Conservation (phyloP, 2,888 invertebrate species). For the Lasioglossum morio region DNA sequence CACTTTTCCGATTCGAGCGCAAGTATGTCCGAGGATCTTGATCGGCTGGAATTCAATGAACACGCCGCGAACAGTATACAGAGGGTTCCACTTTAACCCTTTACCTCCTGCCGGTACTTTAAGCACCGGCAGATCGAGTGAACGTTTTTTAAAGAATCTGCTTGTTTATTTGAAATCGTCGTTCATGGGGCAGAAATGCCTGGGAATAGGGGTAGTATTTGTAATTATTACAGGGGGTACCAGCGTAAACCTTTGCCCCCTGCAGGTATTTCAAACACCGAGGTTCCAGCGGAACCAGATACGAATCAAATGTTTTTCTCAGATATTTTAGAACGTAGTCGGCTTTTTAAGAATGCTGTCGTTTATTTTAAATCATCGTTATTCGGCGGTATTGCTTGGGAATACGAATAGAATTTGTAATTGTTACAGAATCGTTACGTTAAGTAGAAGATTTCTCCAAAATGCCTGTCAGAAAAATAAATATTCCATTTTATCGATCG, state of each 20-base stretch:
- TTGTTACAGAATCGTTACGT: too few relatives aligned
- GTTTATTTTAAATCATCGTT: too few relatives aligned
- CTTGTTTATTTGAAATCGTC: too few relatives aligned
- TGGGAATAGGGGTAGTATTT: neutral
- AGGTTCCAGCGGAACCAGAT: neutral
- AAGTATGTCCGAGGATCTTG: conserved; percentile 10
- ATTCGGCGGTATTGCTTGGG: too few relatives aligned
- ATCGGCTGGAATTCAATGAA: conserved; percentile 40
- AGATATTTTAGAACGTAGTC: neutral
- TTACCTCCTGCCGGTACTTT: neutral
- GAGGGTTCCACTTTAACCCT: conserved; percentile 5
- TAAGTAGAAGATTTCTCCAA: too few relatives aligned
- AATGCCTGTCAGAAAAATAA: too few relatives aligned
- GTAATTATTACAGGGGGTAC: neutral
- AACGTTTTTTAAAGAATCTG: neutral
- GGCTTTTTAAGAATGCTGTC: too few relatives aligned
- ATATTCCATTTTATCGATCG: too few relatives aligned
- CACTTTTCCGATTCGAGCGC: neutral
- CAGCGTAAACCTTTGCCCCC: neutral
- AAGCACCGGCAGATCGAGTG: neutral
- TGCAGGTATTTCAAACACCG: neutral
- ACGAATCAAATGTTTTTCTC: neutral
- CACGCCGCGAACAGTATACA: conserved; percentile 27
- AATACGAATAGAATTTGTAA: too few relatives aligned
- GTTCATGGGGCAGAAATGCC: too few relatives aligned